A percentile compares a stretch with the other conserved stretches of the same genome.
These are phyloP conservation scores for Scaptomyza montana DNA, from an alignment of 1,140 invertebrate species.

Conservation along the genomic window DNA sequence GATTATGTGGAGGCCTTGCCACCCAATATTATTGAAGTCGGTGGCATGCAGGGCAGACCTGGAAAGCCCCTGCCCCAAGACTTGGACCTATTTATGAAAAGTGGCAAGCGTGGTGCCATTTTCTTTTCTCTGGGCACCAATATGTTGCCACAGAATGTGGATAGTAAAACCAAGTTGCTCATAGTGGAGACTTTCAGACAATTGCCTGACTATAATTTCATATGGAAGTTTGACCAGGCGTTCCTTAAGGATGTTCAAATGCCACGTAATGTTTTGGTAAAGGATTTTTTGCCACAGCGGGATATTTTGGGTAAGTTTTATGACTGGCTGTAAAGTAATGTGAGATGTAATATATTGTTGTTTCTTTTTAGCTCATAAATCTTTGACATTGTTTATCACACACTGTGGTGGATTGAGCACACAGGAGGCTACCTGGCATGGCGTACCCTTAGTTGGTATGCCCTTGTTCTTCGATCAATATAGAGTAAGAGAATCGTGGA, in stretches of 20 bases:
- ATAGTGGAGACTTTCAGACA: constrained; percentile 51
- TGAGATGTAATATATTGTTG: too few relatives aligned
- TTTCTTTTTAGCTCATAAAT: constrained; percentile 83
- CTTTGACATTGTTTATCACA: constrained; percentile 85
- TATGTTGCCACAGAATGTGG: constrained; percentile 25
- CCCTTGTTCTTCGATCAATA: constrained; percentile 87
- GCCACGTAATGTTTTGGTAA: constrained; percentile 21
- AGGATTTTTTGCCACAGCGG: constrained; percentile 37
- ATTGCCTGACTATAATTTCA: constrained; percentile 51
- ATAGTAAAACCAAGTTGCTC: constrained; percentile 14
- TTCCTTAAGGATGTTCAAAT: constrained; percentile 24
- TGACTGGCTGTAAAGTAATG: too few relatives aligned
- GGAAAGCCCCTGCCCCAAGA: constrained; percentile 47
- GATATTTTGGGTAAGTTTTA: constrained; percentile 57
- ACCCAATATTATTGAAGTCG: constrained; percentile 85
- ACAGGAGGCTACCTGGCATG: constrained; percentile 85
- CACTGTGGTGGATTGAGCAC: constrained; percentile 85
- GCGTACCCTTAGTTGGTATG: constrained; percentile 86
- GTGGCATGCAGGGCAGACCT: constrained; percentile 84
- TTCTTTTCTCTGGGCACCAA: constrained; percentile 38
- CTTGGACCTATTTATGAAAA: constrained; percentile 28
- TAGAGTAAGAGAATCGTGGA: constrained; percentile 10
- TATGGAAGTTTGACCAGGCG: constrained; percentile 76
- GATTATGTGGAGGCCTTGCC: constrained; percentile 77
- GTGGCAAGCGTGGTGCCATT: constrained; percentile 24